These are phyloP conservation scores for Nerophis ophidion DNA, from an alignment of 2,113 vertebrate species.

Conservation along the genomic window DNA sequence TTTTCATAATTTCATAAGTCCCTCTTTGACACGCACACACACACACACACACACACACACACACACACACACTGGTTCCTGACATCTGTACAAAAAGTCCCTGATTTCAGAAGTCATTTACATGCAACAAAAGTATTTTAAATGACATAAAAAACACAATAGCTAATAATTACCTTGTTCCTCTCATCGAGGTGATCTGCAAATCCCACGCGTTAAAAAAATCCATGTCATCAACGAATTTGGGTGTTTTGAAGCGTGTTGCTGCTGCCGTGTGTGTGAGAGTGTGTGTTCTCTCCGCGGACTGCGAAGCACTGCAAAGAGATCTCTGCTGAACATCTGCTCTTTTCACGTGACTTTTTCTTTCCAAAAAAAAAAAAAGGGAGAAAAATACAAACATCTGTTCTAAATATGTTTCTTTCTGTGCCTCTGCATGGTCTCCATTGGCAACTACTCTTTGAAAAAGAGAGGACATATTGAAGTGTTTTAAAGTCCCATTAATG, in stretches of 20 bases:
- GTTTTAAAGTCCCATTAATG: not conserved
- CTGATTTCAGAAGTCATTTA: not conserved
- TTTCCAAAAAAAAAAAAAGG: not conserved
- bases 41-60: slow-evolving; percentile 5
- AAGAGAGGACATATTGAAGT: slow-evolving; percentile 33
- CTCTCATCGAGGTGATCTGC: not conserved
- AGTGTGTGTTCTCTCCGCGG: slow-evolving; percentile 44
- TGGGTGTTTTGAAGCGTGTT: not conserved
- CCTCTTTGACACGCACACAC: slow-evolving; percentile 7
- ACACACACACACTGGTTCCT: not conserved
- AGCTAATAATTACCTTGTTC: slow-evolving; percentile 35
- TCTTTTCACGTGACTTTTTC: slow-evolving; percentile 83
- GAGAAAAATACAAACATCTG: slow-evolving; percentile 84
- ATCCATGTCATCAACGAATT: not conserved
- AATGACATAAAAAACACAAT: not conserved
- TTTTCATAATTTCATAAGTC: no score
- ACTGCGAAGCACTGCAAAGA: slow-evolving; percentile 42
- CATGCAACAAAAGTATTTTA: not conserved
- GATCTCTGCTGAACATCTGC: slow-evolving; percentile 80
- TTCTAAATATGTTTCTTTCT: slow-evolving; percentile 85
- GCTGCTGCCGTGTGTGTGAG: not conserved
- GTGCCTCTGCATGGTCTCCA: slow-evolving; percentile 81
- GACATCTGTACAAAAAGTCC: not conserved
- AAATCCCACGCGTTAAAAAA: not conserved
- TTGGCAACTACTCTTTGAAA: slow-evolving; percentile 67